Evolutionary conservation across 1,140 invertebrate species (phyloP).

Genomic region (Varroa destructor): DNA sequence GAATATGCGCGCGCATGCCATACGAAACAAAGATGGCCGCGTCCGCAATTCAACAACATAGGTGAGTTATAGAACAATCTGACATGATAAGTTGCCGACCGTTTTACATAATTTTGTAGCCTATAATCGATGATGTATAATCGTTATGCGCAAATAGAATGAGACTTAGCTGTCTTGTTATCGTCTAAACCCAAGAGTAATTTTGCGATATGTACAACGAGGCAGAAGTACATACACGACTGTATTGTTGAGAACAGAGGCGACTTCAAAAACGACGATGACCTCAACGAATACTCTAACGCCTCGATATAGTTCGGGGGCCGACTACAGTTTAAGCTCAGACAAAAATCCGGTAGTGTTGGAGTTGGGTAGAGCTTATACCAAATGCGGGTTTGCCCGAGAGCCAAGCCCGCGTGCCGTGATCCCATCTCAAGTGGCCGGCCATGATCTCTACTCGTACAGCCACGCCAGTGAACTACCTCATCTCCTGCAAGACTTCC

Average conservation of each 20-base stretch:
- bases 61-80: no score
- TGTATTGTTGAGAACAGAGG: background rate
- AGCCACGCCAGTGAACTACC: slow-evolving; percentile 59
- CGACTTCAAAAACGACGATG: background rate
- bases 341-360: slow-evolving; percentile 77
- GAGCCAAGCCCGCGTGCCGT: slow-evolving; percentile 74
- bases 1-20: no score
- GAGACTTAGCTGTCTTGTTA: no score
- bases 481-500: slow-evolving; percentile 70
- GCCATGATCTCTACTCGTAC: slow-evolving; percentile 56
- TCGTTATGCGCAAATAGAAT: no score
- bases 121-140: no score
- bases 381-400: slow-evolving; percentile 82
- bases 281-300: background rate
- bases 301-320: slow-evolving; percentile 4
- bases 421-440: slow-evolving; percentile 60
- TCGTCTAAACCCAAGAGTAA: no score
- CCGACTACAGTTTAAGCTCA: slow-evolving; percentile 36
- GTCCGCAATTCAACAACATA: no score
- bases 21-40: no score
- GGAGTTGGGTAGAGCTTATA: slow-evolving; percentile 79
- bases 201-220: no score
- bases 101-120: no score
- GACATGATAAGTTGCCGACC: no score
- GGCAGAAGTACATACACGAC: no score